Percentiles rank a stretch among this genome's conserved stretches.
phyloP scores from a whole-genome alignment of 2,888 invertebrate genomes.

The Agonopterix heracliana region DNA sequence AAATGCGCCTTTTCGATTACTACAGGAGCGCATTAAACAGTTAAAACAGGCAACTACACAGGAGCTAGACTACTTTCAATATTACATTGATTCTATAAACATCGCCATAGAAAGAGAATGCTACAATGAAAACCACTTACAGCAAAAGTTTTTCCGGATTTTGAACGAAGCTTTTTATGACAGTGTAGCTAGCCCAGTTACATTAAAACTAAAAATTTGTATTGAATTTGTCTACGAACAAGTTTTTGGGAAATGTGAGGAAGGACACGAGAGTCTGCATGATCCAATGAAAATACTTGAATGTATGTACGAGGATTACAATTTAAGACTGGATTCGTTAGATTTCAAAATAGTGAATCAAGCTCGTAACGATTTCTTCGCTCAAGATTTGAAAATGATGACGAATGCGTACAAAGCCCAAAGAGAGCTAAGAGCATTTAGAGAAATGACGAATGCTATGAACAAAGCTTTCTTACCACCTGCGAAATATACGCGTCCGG shows the following conservation, averaged over 20 bases:
- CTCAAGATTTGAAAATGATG: constrained; percentile 64
- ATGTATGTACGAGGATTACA: constrained; percentile 65
- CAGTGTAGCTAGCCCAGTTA: constrained; percentile 55
- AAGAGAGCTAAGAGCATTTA: constrained; percentile 56
- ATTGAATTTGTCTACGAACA: constrained; percentile 68
- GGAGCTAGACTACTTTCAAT: constrained; percentile 63
- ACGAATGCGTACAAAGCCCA: constrained; percentile 57
- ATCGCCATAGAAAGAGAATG: constrained; percentile 50
- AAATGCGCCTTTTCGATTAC: constrained; percentile 42
- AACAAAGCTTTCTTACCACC: constrained; percentile 64
- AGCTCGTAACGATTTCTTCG: constrained; percentile 58
- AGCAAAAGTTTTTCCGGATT: constrained; percentile 62
- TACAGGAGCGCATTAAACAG: constrained; percentile 51
- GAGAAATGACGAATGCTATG: constrained; percentile 64
- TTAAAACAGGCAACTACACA: constrained; percentile 47
- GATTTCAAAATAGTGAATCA: constrained; percentile 63
- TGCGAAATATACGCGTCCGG: constrained; percentile 40
- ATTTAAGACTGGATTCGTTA: constrained; percentile 55
- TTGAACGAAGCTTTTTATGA: constrained; percentile 58
- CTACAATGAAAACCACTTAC: constrained; percentile 52
- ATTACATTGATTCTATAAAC: constrained; percentile 55
- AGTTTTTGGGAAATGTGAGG: constrained; percentile 65
- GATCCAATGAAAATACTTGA: constrained; percentile 69
- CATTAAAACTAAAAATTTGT: constrained; percentile 62
- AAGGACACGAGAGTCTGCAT: constrained; percentile 56